Conservation (phyloP, 2,888 invertebrate genomes). For the Himalopsyche japonica region DNA sequence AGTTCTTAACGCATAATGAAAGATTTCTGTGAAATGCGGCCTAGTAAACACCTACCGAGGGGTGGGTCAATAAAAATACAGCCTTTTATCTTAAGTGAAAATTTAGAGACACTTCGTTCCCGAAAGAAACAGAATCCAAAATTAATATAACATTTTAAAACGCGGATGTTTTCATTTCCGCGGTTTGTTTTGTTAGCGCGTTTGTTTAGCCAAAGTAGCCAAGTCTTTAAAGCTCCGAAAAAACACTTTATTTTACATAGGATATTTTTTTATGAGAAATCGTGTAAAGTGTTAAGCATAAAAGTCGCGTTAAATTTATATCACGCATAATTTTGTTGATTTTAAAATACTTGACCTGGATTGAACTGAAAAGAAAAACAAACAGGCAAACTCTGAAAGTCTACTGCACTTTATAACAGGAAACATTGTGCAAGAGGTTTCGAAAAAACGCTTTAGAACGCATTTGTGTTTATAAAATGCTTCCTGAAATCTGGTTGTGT, state of each 20-base stretch:
- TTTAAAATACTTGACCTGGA: neutral
- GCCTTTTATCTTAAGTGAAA: no score
- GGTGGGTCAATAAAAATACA: no score
- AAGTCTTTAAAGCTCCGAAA: neutral
- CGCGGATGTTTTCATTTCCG: no score
- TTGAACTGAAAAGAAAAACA: neutral
- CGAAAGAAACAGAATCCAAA: no score
- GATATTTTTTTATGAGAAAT: neutral
- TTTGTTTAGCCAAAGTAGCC: neutral
- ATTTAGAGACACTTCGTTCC: no score
- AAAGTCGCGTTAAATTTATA: neutral
- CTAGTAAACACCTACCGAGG: no score
- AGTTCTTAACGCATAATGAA: no score
- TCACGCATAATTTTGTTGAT: neutral
- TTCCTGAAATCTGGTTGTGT: neutral
- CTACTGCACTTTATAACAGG: neutral
- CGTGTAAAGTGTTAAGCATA: neutral
- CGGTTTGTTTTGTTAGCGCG: neutral
- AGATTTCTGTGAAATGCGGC: no score
- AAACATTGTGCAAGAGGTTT: neutral
- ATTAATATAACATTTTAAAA: no score
- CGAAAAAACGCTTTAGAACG: neutral
- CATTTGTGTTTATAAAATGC: neutral
- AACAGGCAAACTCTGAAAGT: neutral
- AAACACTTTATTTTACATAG: neutral